phyloP scores from a whole-genome alignment of 1,140 invertebrate species.

The Drosophila seguyi region DNA sequence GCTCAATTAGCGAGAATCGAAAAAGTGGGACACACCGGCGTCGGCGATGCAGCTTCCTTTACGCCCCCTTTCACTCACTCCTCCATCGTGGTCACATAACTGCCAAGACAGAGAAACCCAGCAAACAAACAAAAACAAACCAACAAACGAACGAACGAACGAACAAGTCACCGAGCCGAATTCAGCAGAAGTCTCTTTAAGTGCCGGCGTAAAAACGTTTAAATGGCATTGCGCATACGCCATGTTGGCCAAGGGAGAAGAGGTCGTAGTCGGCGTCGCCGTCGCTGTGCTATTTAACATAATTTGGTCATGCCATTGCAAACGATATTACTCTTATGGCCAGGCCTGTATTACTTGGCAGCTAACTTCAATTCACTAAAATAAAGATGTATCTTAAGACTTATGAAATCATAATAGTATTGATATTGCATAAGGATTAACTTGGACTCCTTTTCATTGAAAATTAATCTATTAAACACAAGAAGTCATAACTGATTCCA shows the following conservation, averaged over 20 bases:
- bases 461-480: background rate
- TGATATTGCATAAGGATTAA: background rate
- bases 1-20: slow-evolving; percentile 76
- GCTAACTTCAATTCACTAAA: background rate
- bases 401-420: background rate
- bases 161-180: slow-evolving; percentile 21
- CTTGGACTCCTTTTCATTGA: too few relatives aligned
- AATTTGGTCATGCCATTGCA: slow-evolving; percentile 53
- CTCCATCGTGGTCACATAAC: slow-evolving; percentile 27
- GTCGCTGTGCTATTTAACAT: slow-evolving; percentile 49
- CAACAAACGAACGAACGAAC: background rate
- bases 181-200: slow-evolving; percentile 54
- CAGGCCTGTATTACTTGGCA: slow-evolving; percentile 14
- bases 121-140: slow-evolving; percentile 4
- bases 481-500: background rate
- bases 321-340: slow-evolving; percentile 29
- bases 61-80: slow-evolving; percentile 42
- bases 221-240: slow-evolving; percentile 52
- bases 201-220: slow-evolving; percentile 50
- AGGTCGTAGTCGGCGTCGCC: slow-evolving; percentile 5
- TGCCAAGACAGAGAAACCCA: slow-evolving; percentile 29
- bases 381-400: background rate
- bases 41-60: slow-evolving; percentile 58
- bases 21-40: slow-evolving; percentile 62
- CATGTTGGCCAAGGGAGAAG: slow-evolving; percentile 27